Evolutionary conservation across 2,797 vertebrate species (phyloP), one percentile per base, ranked within the genome.

Genomic region (Channa striata): DNA sequence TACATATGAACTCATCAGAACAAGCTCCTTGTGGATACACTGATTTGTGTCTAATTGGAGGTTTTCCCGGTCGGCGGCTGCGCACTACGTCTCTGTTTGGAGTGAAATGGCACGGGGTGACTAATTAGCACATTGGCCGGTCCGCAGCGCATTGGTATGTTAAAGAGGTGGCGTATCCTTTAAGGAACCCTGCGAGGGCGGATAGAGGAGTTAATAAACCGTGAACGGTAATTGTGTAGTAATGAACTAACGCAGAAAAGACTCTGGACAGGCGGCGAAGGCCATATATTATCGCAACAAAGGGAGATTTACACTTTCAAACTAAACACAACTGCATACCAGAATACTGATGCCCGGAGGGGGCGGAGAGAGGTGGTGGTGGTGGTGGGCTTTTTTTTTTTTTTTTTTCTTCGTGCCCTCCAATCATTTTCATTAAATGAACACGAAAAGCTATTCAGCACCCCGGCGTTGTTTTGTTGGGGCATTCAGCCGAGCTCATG

Each of bases 151-250:
- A 96, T 96, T 97, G 94, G 95, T 93, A 96, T 96, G 95, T 93
- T 95, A 96, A 98, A 96, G 95, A 95, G 95, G 93, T 89, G 93
- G 94, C 93, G 90, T 94, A 93, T 95, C 89, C 80, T 89, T 96
- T 94, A 93, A 90, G 88, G 90, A 93, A 93, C 93, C 89, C 83
- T 72, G 92, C 88, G 90, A 92, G 94, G 94, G 95, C 94, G 95
- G 95, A 97, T 95, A 97, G 95, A 97, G 94, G 93, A 96, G 95
- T 96, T 98, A 99, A 99, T 98, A 97, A 97, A 97, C 96, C 96
- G 95, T 98, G 97, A 98, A 97, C 96, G 93, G 96, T 97, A 99
- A 99, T 97, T 98, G 97, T 98, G 96, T 96, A 97, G 96, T 98
- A 99, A 99, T 99, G 97, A 98, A 99, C 96, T 99, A 96, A 96